Evolutionary conservation across 2,797 vertebrate genomes (phyloP), one percentile per base, ranked within the genome.

Genomic region (Sebastes baramenuke): DNA sequence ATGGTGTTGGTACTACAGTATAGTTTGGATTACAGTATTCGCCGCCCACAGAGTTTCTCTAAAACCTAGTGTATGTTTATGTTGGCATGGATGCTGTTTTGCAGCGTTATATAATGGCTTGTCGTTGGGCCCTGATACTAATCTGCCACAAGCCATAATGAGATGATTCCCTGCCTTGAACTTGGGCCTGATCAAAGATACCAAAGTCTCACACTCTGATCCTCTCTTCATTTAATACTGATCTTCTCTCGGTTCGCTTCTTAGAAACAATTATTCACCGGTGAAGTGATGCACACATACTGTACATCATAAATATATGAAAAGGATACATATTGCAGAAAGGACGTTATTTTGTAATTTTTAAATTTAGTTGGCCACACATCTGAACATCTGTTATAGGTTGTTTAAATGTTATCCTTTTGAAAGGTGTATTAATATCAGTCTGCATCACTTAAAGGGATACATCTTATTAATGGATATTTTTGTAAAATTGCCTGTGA

Each of bases 121-220:
- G 82, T 80, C 54, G 55, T 81, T 90, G 91, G 81, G 86, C 79
- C 61, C 52, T 38, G 6, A 87, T 90, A 89, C 92, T 95, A 95
- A 95, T 95, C 95, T 94, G 89, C 89, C 81, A 85, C 80, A 83
- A 89, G 88, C 82, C 84, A 90, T 95, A 95, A 94, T 95, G 91
- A 95, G 91, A 93, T 93, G 93, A 93, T 93, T 94, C 87, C 87
- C 82, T 79, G 82, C 91, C 84, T 91, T 92, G 88, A 94, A 92
- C 89, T 90, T 92, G 82, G 90, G 86, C 88, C 89, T 87, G 89
- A 90, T 92, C 90, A 92, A 89, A 90, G 87, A 90, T 83, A 88
- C 75, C 42, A 71, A 87, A 89, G 87, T 91, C 85, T 71, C 77
- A 88, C 75, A 64, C 82, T 87, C 75, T 89, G 81, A 89, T 88